Percentiles rank a stretch among this genome's conserved stretches.
Conservation (phyloP, 2,888 invertebrate species). For the Tortricodes alternella region DNA sequence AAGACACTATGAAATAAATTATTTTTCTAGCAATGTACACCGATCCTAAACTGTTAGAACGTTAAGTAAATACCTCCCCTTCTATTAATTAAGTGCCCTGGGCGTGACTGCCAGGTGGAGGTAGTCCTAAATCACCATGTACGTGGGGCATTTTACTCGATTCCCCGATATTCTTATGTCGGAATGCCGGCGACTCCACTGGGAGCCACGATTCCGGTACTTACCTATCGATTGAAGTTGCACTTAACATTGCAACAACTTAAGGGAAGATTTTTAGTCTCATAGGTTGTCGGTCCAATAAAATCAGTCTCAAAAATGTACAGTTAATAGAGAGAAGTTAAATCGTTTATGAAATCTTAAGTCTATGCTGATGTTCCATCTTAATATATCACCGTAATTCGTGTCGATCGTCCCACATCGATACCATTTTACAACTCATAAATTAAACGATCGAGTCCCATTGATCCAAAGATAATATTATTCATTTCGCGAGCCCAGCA, state of each 20-base stretch:
- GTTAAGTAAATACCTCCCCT: constrained; percentile 39
- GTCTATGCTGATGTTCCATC: no score
- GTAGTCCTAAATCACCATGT: constrained; percentile 41
- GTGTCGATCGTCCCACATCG: neutral
- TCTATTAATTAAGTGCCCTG: constrained; percentile 41
- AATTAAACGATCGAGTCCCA: neutral
- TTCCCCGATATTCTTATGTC: constrained; percentile 4
- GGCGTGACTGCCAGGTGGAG: constrained; percentile 36
- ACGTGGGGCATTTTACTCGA: constrained; percentile 35
- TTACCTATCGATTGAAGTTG: no score
- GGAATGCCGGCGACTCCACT: neutral
- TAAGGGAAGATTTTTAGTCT: no score
- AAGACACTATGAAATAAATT: constrained; percentile 6
- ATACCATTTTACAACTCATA: neutral
- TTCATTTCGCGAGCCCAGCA: constrained; percentile 20
- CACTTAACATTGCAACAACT: no score
- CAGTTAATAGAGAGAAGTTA: no score
- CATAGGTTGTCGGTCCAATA: no score
- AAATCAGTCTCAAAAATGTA: no score
- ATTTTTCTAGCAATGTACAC: constrained; percentile 19
- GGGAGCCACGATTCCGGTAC: neutral
- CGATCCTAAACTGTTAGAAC: constrained; percentile 32
- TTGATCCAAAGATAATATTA: constrained; percentile 25
- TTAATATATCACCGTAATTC: no score
- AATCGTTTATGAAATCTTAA: no score